phyloP scores from a whole-genome alignment of 2,113 vertebrate species.

The Trogon surrucura region DNA sequence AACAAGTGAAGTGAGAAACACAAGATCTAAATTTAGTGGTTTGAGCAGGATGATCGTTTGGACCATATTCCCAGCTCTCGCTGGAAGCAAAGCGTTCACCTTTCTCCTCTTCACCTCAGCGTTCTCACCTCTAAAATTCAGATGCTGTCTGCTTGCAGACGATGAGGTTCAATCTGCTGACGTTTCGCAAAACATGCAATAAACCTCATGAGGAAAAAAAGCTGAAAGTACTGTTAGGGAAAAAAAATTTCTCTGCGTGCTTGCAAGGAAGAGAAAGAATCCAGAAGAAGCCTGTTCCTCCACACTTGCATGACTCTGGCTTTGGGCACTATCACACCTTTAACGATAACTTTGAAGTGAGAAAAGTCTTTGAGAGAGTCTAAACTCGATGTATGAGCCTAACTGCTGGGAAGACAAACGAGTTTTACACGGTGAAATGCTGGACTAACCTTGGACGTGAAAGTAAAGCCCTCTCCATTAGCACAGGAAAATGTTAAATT shows the following conservation, averaged over 20 bases:
- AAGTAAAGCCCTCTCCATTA: conserved; percentile 13
- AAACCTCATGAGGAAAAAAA: background rate
- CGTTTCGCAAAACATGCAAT: background rate
- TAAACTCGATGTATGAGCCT: background rate
- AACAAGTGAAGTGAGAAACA: background rate
- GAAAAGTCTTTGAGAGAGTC: background rate
- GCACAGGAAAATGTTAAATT: conserved; percentile 27
- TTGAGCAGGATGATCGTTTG: background rate
- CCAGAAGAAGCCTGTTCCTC: background rate
- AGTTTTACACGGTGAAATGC: background rate
- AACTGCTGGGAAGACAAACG: background rate
- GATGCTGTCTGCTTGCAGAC: background rate
- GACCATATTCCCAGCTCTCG: background rate
- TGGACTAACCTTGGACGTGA: conserved; percentile 29
- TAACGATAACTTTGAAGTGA: background rate
- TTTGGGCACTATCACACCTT: background rate
- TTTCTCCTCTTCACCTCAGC: background rate
- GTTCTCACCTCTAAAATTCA: background rate
- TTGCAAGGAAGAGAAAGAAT: background rate
- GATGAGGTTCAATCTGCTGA: background rate
- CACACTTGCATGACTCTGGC: background rate
- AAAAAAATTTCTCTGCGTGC: background rate
- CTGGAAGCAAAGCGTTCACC: background rate
- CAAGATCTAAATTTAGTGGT: background rate
- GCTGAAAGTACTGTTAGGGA: background rate